Percentiles rank a stretch among this genome's conserved stretches.
Conservation (phyloP, 1,140 invertebrate species). For the Sinonovacula constricta region DNA sequence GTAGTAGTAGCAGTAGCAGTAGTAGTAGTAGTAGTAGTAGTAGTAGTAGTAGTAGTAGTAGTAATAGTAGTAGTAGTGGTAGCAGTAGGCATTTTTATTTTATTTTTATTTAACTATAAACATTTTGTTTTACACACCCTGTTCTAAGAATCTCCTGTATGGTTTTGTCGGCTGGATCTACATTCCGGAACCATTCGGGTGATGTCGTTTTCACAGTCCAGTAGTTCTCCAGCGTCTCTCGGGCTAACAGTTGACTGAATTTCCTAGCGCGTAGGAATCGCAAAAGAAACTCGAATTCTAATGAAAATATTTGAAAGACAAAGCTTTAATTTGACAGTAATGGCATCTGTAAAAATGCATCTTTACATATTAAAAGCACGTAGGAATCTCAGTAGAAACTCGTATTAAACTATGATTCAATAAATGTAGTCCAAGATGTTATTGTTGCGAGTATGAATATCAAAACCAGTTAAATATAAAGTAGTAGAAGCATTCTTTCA, state of each 20-base stretch:
- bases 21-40: no score
- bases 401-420: neutral
- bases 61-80: no score
- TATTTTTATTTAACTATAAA: no score
- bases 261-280: slow-evolving; percentile 20
- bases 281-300: slow-evolving; percentile 33
- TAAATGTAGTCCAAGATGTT: neutral
- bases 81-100: no score
- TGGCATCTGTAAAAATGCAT: neutral
- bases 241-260: slow-evolving; percentile 38
- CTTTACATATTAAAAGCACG: neutral
- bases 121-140: no score
- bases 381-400: neutral
- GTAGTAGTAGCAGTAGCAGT: no score
- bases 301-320: neutral
- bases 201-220: slow-evolving; percentile 22
- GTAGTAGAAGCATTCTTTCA: neutral
- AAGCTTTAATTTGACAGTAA: neutral
- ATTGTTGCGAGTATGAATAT: neutral
- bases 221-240: slow-evolving; percentile 31
- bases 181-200: slow-evolving; percentile 32
- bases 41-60: no score
- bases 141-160: slow-evolving; percentile 25
- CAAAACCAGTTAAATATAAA: slow-evolving; percentile 9
- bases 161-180: slow-evolving; percentile 3